Conservation (phyloP, 37 sponge, comb jelly and placozoan species). For the Agelas oroides region DNA sequence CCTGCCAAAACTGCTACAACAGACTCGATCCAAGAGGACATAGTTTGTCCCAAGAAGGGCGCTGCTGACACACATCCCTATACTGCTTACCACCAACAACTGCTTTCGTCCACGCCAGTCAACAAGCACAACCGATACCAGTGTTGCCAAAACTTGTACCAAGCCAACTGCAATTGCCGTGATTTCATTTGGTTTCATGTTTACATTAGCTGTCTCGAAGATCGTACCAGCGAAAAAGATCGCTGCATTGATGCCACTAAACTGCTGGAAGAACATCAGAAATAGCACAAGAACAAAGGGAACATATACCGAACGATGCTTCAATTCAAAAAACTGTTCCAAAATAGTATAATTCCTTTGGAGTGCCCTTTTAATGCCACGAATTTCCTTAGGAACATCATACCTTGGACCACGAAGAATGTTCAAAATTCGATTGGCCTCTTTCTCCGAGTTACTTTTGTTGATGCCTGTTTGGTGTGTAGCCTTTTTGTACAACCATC, state of each 20-base stretch:
- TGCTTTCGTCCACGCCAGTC: slow-evolving; percentile 73
- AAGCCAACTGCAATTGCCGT: slow-evolving; percentile 56
- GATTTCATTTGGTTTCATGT: slow-evolving; percentile 5
- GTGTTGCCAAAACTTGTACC: slow-evolving; percentile 48
- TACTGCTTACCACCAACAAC: slow-evolving; percentile 52
- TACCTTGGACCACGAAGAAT: slow-evolving; percentile 57
- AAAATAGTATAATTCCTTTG: neutral
- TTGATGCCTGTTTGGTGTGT: no score
- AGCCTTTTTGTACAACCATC: slow-evolving; percentile 54
- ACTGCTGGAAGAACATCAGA: slow-evolving; percentile 82
- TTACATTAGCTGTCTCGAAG: slow-evolving; percentile 22
- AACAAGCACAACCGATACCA: slow-evolving; percentile 64
- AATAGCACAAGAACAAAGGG: slow-evolving; percentile 47
- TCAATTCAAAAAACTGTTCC: slow-evolving; percentile 31
- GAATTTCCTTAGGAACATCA: slow-evolving; percentile 50
- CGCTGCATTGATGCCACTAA: slow-evolving; percentile 83
- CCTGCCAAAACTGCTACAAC: neutral
- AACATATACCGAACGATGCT: slow-evolving; percentile 17
- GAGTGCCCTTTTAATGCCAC: slow-evolving; percentile 20
- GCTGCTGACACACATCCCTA: slow-evolving; percentile 54
- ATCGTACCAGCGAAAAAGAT: slow-evolving; percentile 66
- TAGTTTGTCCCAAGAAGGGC: slow-evolving; percentile 54
- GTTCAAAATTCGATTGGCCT: slow-evolving; percentile 17
- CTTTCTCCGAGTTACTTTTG: neutral
- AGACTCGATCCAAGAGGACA: neutral